Percentiles rank a stretch among this genome's conserved stretches.
Evolutionary conservation across 2,113 vertebrate genomes (phyloP).

Genomic region (Prinia subflava): DNA sequence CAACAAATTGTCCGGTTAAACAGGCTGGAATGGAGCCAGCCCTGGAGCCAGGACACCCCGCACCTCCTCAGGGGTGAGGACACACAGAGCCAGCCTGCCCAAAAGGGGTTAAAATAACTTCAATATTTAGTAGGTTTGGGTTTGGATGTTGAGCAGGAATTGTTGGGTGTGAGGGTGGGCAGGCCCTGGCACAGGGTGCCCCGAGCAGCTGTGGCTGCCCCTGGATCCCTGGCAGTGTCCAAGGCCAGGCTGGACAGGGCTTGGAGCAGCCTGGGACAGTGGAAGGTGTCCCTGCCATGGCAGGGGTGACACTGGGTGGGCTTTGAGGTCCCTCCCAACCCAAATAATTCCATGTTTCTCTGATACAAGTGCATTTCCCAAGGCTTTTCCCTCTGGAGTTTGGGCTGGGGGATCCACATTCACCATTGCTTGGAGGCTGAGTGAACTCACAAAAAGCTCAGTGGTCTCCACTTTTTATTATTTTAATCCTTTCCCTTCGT

Average conservation of each 20-base stretch:
- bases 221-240: neutral
- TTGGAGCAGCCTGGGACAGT: neutral
- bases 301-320: accelerated
- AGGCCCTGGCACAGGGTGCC: neutral
- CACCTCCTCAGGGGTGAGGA: too few species aligned
- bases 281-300: neutral
- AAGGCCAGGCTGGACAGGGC: neutral
- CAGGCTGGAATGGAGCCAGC: constrained; percentile 3
- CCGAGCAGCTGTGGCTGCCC: neutral
- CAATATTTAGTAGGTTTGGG: accelerated
- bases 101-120: neutral
- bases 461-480: neutral
- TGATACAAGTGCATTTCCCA: neutral
- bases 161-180: accelerated
- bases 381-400: neutral
- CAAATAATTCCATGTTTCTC: neutral
- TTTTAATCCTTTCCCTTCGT: neutral
- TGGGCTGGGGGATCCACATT: neutral
- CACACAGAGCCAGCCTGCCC: neutral
- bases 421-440: neutral
- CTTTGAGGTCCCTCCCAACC: accelerated
- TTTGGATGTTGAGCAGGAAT: neutral
- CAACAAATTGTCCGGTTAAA: constrained; percentile 62
- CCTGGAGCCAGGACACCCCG: neutral
- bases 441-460: neutral